These are phyloP conservation scores for Brachionus sp. DNA, from an alignment of 1,140 invertebrate species.

Conservation along the genomic window DNA sequence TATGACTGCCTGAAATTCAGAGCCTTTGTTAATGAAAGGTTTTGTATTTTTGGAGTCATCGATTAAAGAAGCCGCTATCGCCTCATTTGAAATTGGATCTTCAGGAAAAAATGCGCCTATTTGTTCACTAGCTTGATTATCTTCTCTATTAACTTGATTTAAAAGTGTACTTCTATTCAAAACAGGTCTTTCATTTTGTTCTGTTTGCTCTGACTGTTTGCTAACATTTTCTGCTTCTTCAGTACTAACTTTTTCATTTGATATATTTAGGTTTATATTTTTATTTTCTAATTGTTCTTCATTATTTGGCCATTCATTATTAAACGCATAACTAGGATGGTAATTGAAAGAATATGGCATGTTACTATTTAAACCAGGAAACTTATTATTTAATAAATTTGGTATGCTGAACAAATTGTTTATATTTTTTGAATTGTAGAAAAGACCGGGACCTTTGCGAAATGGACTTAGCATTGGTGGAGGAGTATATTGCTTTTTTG, in stretches of 20 bases:
- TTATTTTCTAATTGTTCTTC: neutral
- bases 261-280: neutral
- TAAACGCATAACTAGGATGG: neutral
- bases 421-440: constrained; percentile 62
- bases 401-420: constrained; percentile 46
- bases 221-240: neutral
- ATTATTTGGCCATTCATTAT: neutral
- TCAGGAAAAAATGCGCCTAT: constrained; percentile 16
- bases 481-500: constrained; percentile 73
- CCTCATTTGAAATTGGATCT: constrained; percentile 1
- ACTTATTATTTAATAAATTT: constrained; percentile 44
- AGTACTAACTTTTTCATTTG: neutral
- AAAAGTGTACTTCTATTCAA: neutral
- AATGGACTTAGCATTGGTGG: constrained; percentile 85
- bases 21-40: constrained; percentile 81
- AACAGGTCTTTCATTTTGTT: neutral
- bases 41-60: constrained; percentile 53
- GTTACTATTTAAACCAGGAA: neutral
- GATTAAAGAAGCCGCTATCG: constrained; percentile 20
- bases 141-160: constrained; percentile 22
- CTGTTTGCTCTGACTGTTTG: neutral
- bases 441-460: constrained; percentile 77
- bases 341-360: neutral
- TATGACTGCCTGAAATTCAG: constrained; percentile 79
- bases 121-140: neutral